These are phyloP conservation scores for Anastatus disparis DNA, from an alignment of 1,140 invertebrate genomes.

Conservation along the genomic window DNA sequence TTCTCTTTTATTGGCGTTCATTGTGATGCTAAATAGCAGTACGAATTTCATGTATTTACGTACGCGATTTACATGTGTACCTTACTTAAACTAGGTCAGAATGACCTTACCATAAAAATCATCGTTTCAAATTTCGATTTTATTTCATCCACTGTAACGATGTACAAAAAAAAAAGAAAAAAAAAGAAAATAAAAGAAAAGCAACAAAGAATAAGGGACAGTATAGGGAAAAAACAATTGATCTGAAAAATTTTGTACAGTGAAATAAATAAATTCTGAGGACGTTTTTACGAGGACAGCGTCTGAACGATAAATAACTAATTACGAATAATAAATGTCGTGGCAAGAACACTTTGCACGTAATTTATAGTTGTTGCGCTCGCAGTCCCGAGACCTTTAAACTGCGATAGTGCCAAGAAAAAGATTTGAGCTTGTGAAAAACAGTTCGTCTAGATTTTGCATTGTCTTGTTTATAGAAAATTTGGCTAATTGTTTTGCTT, in stretches of 20 bases:
- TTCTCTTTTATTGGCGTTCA: background rate
- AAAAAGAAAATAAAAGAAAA: too few species aligned
- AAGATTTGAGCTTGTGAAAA: too few species aligned
- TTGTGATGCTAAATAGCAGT: background rate
- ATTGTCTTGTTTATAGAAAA: too few species aligned
- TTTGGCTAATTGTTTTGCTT: too few species aligned
- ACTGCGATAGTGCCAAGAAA: background rate
- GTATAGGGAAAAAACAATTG: too few species aligned
- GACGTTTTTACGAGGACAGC: conserved; percentile 22
- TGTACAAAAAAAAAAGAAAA: background rate
- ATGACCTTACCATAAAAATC: background rate
- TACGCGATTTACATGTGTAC: background rate
- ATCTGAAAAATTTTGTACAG: too few species aligned
- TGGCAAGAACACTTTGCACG: background rate
- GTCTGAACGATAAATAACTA: conserved; percentile 23
- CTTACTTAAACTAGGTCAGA: background rate
- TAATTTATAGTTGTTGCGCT: conserved; percentile 17
- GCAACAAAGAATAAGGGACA: too few species aligned
- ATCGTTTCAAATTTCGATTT: background rate
- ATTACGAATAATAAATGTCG: conserved; percentile 39
- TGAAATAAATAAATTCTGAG: conserved; percentile 5
- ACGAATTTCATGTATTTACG: background rate
- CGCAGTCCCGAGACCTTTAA: background rate
- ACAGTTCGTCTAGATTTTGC: too few species aligned
- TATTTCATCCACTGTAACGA: background rate